Evolutionary conservation across 2,113 vertebrate genomes (phyloP), one percentile per base, ranked within the genome.

Genomic region (Eubucco bourcierii): DNA sequence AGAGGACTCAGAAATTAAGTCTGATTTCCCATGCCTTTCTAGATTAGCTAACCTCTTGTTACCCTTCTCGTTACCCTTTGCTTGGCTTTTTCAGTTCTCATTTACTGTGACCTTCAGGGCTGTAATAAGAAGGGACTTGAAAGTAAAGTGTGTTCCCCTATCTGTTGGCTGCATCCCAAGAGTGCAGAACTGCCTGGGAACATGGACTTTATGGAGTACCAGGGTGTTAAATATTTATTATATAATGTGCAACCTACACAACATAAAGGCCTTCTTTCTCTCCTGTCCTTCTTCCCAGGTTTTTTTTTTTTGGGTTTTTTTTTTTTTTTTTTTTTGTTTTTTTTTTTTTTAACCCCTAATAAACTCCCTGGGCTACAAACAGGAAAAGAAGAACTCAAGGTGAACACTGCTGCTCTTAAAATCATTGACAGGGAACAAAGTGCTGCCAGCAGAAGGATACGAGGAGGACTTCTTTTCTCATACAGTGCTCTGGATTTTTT

Each of bases 141-240:
- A 87, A n/a, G 31, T n/a, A 27, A 16, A 71, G 15, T 53, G 15
- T 6, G 3, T 73, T 84, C 41, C 63, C 64, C 88, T 91, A 90
- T 82, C 78, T 77, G 31, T 79, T 94, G 90, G 84, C 89, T 84
- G 41, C 47, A 47, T 71, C 64, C 81, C 87, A 89, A 78, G 37
- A 74, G 47, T 84, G 18, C 58, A 71, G 64, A 90, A 46, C 52
- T 95, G 79, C 90, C 87, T 44, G 68, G 81, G 87, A 96, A 92
- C 33, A 0, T 25, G 66, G 58, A 56, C 7, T 87, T 93, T 92
- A 87, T 31, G 25, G 65, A 68, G 31, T 74, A 85, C 66, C 31
- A 67, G 59, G 33, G 81, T 83, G 52, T 84, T 84, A 78, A 63
- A 67, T 84, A 72, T 87, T 86, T 76, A 64, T 80, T 88, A 70